Base-by-base conservation (phyloP, 2,888 invertebrate species). In the Lasioglossum pauxillum region DNA sequence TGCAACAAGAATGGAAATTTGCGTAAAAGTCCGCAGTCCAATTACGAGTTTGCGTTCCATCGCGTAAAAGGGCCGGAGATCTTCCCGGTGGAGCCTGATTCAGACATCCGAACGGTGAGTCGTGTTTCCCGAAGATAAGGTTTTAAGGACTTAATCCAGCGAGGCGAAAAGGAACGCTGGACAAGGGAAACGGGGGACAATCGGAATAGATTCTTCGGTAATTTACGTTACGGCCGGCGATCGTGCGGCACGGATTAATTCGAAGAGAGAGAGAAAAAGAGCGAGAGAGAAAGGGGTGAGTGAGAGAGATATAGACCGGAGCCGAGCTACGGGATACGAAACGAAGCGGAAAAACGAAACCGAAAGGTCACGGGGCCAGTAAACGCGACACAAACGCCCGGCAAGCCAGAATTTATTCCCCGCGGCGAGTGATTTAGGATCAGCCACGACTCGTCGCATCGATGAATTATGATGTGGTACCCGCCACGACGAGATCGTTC, bases 111-210 rank as follows among this genome's bases (percentile, higher is more conserved):
- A 83, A 82, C 67, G 74, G 84, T 82, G 88, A 80, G 80, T 86
- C 89, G 90, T 92, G 92, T 92, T 91, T 86, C 83, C 83, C 84
- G 81, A 85, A 89, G 92, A 92, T 92, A 92, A 92, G 91, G 86
- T 86, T 89, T 89, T 87, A 90, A 90, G 87, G 91, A 89, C 88
- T 90, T 92, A 91, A 92, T 91, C 90, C 90, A 80, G 46, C 41
- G 87, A 49, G 49, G 78, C 78, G 81, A 67, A 73, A 77, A 78
- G 75, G 85, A 87, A 86, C 53, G 73, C 78, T 49, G 64, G 82
- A 82, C 75, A 75, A 75, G 73, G 81, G 60, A n/a, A 74, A 23
- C 69, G 41, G 38, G 23, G 73, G 78, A 82, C 85, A 75, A 74
- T 73, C 83, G 82, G 38, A 80, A 67, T 74, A 79, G 60, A 69